These are phyloP conservation scores for Saguinus oedipus DNA, from an alignment of 2,797 vertebrate species.

Conservation along the genomic window DNA sequence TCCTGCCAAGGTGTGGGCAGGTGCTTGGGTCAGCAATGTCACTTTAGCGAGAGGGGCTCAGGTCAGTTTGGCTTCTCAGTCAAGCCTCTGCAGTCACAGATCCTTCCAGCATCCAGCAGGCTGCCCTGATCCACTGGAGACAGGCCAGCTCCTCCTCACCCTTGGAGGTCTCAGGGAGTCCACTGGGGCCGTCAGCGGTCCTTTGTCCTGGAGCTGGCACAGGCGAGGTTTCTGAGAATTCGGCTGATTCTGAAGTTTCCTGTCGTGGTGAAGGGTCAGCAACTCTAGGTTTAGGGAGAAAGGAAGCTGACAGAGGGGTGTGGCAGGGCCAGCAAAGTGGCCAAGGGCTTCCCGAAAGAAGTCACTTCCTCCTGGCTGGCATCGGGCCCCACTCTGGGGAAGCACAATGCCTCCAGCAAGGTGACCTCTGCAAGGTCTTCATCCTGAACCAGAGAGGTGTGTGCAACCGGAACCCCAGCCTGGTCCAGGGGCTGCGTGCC, in stretches of 20 bases:
- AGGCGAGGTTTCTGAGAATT: not conserved
- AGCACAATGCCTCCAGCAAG: not conserved
- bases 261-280: slow-evolving; percentile 40
- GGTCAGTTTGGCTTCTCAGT: not conserved
- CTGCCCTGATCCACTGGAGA: not conserved
- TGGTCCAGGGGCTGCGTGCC: not conserved
- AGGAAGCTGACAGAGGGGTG: slow-evolving; percentile 56
- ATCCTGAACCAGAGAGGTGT: not conserved
- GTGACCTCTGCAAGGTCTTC: not conserved
- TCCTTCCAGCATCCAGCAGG: not conserved
- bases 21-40: not conserved
- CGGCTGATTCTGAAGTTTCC: slow-evolving; percentile 30
- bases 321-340: not conserved
- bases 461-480: not conserved
- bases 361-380: slow-evolving; percentile 55
- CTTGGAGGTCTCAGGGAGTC: not conserved
- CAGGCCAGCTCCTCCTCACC: not conserved
- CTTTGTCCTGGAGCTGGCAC: slow-evolving; percentile 17
- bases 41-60: not conserved
- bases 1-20: not conserved
- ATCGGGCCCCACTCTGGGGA: not conserved
- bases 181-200: not conserved
- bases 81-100: not conserved
- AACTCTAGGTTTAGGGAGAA: slow-evolving; percentile 36
- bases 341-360: slow-evolving; percentile 44